Conservation (phyloP, 2,888 invertebrate species). For the Polietes domitor region DNA sequence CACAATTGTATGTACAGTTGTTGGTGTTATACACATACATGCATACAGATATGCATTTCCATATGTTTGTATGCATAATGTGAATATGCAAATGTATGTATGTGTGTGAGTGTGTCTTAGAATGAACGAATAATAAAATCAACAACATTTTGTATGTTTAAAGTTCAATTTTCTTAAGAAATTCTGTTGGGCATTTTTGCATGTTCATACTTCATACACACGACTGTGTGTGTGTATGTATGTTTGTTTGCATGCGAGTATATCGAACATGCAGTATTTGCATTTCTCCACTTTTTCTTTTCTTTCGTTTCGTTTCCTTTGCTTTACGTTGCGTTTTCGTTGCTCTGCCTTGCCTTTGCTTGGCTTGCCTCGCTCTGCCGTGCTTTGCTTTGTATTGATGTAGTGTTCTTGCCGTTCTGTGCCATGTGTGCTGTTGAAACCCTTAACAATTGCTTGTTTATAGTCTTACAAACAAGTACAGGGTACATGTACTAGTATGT, state of each 20-base stretch:
- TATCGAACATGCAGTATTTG: constrained; percentile 20
- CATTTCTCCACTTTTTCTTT: constrained; percentile 10
- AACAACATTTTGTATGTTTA: constrained; percentile 52
- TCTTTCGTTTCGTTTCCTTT: neutral
- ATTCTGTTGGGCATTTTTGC: constrained; percentile 28
- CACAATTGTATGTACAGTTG: neutral
- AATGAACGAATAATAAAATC: constrained; percentile 57
- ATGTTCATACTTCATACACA: neutral
- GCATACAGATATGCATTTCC: neutral
- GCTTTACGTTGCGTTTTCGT: neutral
- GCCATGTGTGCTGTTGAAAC: constrained; percentile 35
- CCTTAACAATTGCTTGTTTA: constrained; percentile 61
- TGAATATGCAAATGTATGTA: neutral
- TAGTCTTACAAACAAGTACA: constrained; percentile 55
- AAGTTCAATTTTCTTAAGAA: constrained; percentile 50
- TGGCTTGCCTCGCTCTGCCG: neutral
- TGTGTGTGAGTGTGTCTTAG: constrained; percentile 18
- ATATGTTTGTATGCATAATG: neutral
- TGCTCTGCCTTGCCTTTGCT: neutral
- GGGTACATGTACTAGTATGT: constrained; percentile 1
- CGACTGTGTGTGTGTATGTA: neutral
- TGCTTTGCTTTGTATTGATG: neutral
- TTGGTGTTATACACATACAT: neutral
- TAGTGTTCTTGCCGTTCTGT: neutral
- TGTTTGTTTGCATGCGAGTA: neutral